Evolutionary conservation across 2,888 invertebrate species (phyloP).

Genomic region (Saturnia pavonia): DNA sequence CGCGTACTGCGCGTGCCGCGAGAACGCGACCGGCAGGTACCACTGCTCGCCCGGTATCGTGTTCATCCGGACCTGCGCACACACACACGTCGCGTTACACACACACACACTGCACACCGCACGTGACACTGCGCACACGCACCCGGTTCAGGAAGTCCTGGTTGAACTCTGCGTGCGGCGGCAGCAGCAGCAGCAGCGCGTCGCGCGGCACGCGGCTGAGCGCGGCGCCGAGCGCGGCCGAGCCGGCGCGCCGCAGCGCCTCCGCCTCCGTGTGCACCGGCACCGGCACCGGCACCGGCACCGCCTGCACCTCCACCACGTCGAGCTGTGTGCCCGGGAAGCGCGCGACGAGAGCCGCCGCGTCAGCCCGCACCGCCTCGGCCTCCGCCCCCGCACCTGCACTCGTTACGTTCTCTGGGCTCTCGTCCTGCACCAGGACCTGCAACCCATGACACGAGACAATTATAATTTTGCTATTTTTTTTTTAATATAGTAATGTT

Average conservation of each 20-base stretch:
- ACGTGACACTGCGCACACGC: conserved; percentile 40
- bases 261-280: conserved; percentile 43
- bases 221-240: conserved; percentile 73
- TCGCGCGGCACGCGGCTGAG: conserved; percentile 62
- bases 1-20: conserved; percentile 90
- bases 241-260: conserved; percentile 85
- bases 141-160: conserved; percentile 95
- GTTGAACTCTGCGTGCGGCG: conserved; percentile 86
- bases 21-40: conserved; percentile 95
- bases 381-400: conserved; percentile 26
- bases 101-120: neutral
- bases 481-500: too few species aligned
- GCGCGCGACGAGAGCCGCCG: conserved; percentile 24
- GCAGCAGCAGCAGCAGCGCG: conserved; percentile 86
- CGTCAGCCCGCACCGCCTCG: conserved; percentile 26
- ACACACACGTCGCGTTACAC: conserved; percentile 56
- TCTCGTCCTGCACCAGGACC: conserved; percentile 28
- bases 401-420: neutral
- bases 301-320: conserved; percentile 21
- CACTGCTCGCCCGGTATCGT: conserved; percentile 94
- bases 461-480: too few species aligned
- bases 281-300: conserved; percentile 13
- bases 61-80: conserved; percentile 93
- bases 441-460: conserved; percentile 14
- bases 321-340: conserved; percentile 25